Evolutionary conservation across 2,888 invertebrate species (phyloP).

Genomic region (Proisotoma minuta): DNA sequence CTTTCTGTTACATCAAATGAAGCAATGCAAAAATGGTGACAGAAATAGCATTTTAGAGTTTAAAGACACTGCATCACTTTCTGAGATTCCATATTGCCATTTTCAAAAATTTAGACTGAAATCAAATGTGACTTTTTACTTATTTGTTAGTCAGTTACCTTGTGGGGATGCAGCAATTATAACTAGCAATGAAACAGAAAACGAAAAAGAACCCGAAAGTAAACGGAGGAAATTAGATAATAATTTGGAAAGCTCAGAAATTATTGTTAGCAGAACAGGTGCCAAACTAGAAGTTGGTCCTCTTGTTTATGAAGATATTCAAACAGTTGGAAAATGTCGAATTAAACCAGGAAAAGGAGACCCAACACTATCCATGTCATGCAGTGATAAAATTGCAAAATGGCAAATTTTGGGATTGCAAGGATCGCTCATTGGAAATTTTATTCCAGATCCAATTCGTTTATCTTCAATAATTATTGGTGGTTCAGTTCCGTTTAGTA

Average conservation of each 20-base stretch:
- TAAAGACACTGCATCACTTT: conserved; percentile 1
- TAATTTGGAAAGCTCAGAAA: too few relatives aligned
- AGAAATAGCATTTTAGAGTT: conserved; percentile 21
- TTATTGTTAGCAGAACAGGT: conserved; percentile 65
- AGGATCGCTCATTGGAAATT: conserved; percentile 69
- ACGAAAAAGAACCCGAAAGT: too few relatives aligned
- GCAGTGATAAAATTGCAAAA: conserved; percentile 87
- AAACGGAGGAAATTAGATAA: too few relatives aligned
- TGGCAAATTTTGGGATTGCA: conserved; percentile 82
- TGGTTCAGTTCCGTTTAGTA: conserved; percentile 60
- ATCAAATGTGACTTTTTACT: conserved; percentile 54
- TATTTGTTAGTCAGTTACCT: conserved; percentile 80
- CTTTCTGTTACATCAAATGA: conserved; percentile 66
- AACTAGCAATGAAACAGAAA: conserved; percentile 54
- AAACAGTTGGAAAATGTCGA: conserved; percentile 65
- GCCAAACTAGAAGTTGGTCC: conserved; percentile 57
- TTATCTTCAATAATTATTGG: conserved; percentile 68
- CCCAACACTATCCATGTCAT: conserved; percentile 81
- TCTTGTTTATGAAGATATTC: conserved; percentile 55
- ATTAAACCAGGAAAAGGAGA: conserved; percentile 89
- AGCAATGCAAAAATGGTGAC: conserved; percentile 47
- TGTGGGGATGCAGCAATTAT: conserved; percentile 92
- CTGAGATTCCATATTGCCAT: not conserved
- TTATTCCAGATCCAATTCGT: conserved; percentile 65
- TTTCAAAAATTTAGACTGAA: not conserved